phyloP scores from a whole-genome alignment of 2,797 vertebrate genomes.

The Botia almorhae region DNA sequence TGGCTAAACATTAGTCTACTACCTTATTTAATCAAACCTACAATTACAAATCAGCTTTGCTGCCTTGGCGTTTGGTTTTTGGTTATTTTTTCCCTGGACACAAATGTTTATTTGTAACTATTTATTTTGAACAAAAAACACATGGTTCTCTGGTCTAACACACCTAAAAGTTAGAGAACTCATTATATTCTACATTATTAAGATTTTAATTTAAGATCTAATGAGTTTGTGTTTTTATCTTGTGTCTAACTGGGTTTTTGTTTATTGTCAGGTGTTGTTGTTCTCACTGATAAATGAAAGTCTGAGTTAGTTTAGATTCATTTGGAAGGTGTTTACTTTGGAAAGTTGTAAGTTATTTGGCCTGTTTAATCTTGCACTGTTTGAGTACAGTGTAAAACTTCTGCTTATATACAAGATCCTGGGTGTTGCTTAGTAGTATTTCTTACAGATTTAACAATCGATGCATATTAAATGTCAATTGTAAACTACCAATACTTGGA shows the following conservation, averaged over 20 bases:
- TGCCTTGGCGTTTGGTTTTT: not conserved
- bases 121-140: not conserved
- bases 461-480: conserved; percentile 11
- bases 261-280: not conserved
- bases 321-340: not conserved
- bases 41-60: not conserved
- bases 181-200: not conserved
- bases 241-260: not conserved
- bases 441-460: conserved; percentile 1
- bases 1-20: conserved; percentile 4
- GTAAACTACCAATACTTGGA: not conserved
- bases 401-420: not conserved
- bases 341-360: conserved; percentile 4
- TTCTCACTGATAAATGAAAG: not conserved
- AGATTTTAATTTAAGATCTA: not conserved
- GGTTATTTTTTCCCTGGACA: not conserved
- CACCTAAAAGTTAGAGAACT: not conserved
- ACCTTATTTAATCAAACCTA: not conserved
- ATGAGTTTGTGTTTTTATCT: not conserved
- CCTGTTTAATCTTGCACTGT: not conserved
- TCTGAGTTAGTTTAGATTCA: not conserved
- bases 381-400: not conserved
- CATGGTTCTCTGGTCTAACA: not conserved
- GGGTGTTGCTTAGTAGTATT: not conserved
- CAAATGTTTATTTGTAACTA: not conserved